These are phyloP conservation scores for Sialia sialis DNA, from an alignment of 2,113 vertebrate genomes.

Conservation along the genomic window DNA sequence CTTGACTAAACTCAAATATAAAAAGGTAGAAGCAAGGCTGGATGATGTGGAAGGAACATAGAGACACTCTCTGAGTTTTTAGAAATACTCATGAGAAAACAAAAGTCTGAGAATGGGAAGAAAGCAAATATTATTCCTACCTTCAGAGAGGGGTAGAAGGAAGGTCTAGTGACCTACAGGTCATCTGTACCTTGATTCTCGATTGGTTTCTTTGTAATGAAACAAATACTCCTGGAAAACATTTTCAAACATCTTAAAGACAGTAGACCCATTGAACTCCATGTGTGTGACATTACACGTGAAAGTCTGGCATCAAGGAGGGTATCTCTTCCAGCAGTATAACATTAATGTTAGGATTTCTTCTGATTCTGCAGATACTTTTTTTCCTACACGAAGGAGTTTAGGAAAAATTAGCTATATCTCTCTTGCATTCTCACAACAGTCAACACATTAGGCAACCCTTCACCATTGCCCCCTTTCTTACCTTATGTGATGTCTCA, in stretches of 20 bases:
- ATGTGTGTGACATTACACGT: not conserved
- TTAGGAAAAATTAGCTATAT: not conserved
- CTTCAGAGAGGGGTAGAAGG: not conserved
- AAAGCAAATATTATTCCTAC: not conserved
- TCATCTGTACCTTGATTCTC: not conserved
- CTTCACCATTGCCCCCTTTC: not conserved
- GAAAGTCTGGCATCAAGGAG: not conserved
- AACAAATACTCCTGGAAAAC: not conserved
- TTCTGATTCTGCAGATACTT: not conserved
- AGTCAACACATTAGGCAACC: not conserved
- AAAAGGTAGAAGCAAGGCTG: not conserved
- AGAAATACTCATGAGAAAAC: not conserved
- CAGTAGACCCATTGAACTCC: not conserved
- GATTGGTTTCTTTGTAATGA: not conserved
- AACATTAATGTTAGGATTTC: not conserved
- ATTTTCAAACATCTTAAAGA: not conserved
- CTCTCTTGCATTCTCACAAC: not conserved
- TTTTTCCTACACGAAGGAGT: not conserved
- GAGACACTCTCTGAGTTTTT: not conserved
- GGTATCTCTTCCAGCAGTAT: not conserved
- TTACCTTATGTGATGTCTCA: not conserved
- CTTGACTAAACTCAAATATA: not conserved
- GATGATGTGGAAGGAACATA: not conserved
- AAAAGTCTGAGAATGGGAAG: not conserved
- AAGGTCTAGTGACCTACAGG: not conserved